Evolutionary conservation across 2,797 vertebrate genomes (phyloP).

Genomic region (Aeoliscus strigatus): DNA sequence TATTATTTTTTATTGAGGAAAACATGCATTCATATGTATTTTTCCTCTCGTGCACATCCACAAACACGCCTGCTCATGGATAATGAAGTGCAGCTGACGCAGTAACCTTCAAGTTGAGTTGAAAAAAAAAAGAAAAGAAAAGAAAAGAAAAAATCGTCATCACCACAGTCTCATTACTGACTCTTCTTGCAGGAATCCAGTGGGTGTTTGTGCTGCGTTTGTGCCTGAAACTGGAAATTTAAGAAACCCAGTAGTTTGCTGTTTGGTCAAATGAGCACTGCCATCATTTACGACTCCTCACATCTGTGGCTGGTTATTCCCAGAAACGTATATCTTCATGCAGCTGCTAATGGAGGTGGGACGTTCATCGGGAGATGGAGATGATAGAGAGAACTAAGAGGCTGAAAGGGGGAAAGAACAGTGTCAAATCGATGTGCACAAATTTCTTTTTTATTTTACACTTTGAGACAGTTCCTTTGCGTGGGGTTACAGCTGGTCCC

Average conservation of each 20-base stretch:
- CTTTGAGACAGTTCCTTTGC: too few relatives aligned
- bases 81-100: too few relatives aligned
- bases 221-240: slow-evolving; percentile 45
- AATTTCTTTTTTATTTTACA: too few relatives aligned
- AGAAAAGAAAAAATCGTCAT: slow-evolving; percentile 25
- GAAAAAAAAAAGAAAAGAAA: slow-evolving; percentile 55
- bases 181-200: slow-evolving; percentile 55
- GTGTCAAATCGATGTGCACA: too few relatives aligned
- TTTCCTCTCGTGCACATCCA: too few relatives aligned
- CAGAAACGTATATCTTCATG: slow-evolving; percentile 51
- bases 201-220: slow-evolving; percentile 50
- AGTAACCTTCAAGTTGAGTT: too few relatives aligned
- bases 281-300: slow-evolving; percentile 44
- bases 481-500: too few relatives aligned
- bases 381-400: slow-evolving; percentile 45
- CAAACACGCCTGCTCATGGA: too few relatives aligned
- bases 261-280: slow-evolving; percentile 31
- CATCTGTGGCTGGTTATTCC: slow-evolving; percentile 59
- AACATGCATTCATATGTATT: slow-evolving; percentile 1
- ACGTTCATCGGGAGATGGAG: slow-evolving; percentile 49
- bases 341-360: slow-evolving; percentile 44
- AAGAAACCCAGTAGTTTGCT: slow-evolving; percentile 44
- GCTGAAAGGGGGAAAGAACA: slow-evolving; percentile 25
- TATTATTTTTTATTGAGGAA: too few relatives aligned
- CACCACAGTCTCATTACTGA: slow-evolving; percentile 53